Evolutionary conservation across 35 echinoderm and acorn worm species (phyloP), one percentile per base, ranked within the genome.

Genomic region (Diadema setosum): DNA sequence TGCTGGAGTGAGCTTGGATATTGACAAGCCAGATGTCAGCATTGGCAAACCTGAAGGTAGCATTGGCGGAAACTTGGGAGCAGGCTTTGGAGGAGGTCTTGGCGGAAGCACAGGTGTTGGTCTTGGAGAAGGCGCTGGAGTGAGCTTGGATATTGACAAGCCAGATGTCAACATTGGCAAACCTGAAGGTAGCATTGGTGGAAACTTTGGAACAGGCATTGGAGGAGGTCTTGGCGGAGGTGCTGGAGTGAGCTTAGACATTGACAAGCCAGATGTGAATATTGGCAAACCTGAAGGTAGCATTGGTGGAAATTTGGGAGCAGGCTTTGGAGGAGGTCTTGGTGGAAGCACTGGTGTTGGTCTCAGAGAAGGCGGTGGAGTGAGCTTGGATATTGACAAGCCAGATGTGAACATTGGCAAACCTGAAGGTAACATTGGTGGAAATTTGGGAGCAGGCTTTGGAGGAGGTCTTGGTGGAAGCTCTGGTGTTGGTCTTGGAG

Each of bases 181-280:
- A 57, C 39, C 45, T 12, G 74, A 88, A 20, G 5, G n/a, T 27
- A 65, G 24, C 60, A 7, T 65, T 1, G 60, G 50, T 21, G 23
- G 25, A 65, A 56, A 33, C 35, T 39, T 26, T n/a, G 75, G 25
- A 46, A 31, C 14, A 82, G 39, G 39, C 29, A 1, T 82, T 1
- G 39, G 32, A 4, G 67, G 73, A 40, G 41, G 60, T 39, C 16
- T 85, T 11, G 46, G 46, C 1, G 82, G 31, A 30, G 84, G 63
- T 15, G 84, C 58, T 24, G 65, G 65, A 75, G 37, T 73, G 61
- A 75, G 80, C 25, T 25, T 88, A 39, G 85, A 87, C 55, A 75
- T 49, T 78, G 84, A 82, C 43, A 42, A 86, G 46, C 70, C 83
- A 69, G 84, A 59, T 17, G 40, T 81, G 82, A 85, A 85, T 59